phyloP scores from a whole-genome alignment of 1,140 invertebrate genomes.

The Drosophila asahinai region DNA sequence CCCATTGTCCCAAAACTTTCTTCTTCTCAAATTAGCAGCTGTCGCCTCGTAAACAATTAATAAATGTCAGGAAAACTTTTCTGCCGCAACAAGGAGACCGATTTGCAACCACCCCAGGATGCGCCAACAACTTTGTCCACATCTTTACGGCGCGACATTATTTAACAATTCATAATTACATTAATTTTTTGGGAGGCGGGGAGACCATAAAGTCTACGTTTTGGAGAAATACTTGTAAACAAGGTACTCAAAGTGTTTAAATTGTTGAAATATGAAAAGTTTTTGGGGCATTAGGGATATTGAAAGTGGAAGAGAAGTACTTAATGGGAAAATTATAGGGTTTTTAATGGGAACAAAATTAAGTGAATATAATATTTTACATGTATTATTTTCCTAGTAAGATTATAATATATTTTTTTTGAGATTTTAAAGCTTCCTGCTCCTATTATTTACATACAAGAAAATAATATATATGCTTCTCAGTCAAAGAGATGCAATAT shows the following conservation, averaged over 20 bases:
- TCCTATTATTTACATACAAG: background rate
- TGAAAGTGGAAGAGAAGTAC: too few species aligned
- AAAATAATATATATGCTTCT: background rate
- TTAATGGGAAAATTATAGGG: background rate
- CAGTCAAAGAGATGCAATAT: too few species aligned
- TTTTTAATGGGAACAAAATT: background rate
- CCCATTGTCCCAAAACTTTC: conserved; percentile 20
- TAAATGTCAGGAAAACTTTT: conserved; percentile 80
- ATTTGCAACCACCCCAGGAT: conserved; percentile 30
- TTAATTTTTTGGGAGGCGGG: conserved; percentile 11
- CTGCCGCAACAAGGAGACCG: conserved; percentile 48
- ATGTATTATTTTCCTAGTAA: background rate
- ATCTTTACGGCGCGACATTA: conserved; percentile 51
- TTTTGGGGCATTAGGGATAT: conserved; percentile 1
- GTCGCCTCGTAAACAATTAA: conserved; percentile 81
- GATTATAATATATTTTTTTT: background rate
- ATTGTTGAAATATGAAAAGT: conserved; percentile 57
- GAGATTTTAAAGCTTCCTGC: too few species aligned
- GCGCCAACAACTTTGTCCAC: conserved; percentile 37
- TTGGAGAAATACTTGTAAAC: conserved; percentile 67
- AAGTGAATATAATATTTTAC: background rate
- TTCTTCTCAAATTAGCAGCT: conserved; percentile 67
- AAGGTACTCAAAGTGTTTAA: conserved; percentile 61
- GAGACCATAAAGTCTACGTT: conserved; percentile 18
- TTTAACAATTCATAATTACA: conserved; percentile 72